Evolutionary conservation across 2,888 invertebrate genomes (phyloP), one percentile per base, ranked within the genome.

Genomic region (Mechanitis messenoides): DNA sequence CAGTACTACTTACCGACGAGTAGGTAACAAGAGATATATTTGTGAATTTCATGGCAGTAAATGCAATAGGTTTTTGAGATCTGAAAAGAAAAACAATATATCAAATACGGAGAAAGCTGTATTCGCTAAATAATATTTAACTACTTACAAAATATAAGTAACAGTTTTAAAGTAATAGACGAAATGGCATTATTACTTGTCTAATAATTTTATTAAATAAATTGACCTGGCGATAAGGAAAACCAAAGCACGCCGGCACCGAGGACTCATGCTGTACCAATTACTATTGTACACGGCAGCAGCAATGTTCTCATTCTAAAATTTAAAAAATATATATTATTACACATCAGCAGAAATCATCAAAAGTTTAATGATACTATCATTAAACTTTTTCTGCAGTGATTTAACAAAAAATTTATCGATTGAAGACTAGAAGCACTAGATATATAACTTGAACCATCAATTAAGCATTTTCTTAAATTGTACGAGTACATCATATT

Each of bases 1-100:
- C 20, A 20, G 28, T 55, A 55, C 53, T 33, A 75, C 83, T 84
- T 77, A 90, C 89, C 74, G 84, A 74, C 20, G 85, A 81, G 71
- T 87, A 89, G 1, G 88, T 89, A 0, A 83, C 79, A 1, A 88
- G 79, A 3, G 83, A 83, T 58, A 90, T 86, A 65, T 87, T 80
- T 7, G 87, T 89, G 61, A 88, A 89, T 60, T 84, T 84, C 87
- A 87, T 85, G 45, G 89, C 86, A 38, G 90, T 89, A 64, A 90
- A 88, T 1, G 87, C 87, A 63, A 87, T 80, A 5, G 85, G 84
- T 65, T 85, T 85, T 70, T 86, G 90, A 12, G 88, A 79, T 70
- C 90, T 89, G 81, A 65, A 80, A 65, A 58, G 33, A 60, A 47
- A 47, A 42, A n/a, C 9, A 9, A 46, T 42, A 42, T 9, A 42